Base-by-base conservation (phyloP, 64 coral and sea anemone genomes). In the Pocillopora damicornis region DNA sequence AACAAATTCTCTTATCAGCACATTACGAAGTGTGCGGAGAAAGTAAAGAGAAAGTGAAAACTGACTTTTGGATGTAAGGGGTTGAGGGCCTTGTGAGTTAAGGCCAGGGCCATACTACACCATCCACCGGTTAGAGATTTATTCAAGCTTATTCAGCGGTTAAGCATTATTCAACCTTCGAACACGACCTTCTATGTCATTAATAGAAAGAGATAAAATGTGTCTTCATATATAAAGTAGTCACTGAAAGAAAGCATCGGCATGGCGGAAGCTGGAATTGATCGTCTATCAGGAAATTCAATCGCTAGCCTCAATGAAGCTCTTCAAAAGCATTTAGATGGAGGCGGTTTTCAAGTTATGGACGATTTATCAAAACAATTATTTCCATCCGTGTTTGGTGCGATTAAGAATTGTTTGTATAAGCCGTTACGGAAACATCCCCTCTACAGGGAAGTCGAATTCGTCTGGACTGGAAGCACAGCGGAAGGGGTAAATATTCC, bases 401-500 rank as follows among this genome's bases (percentile, higher is more conserved):
- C 89, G 17, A 63, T 91, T 7, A 77, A 91, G 22, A 91, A 91
- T 22, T 91, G 89, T 85, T 58, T 91, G 73, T 85, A 83, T 79
- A 91, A 91, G 56, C 89, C 89, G 23, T 81, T 91, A 34, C 34
- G 72, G 11, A 91, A 77, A 45, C 89, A 91, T 60, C 89, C 89
- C 5, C 59, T 81, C 57, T 91, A 91, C 11, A 18, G 76, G 35
- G 83, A 84, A 56, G 62, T 91, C 17, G 89, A 91, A 35, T 76
- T 91, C 65, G 5, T 91, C 22, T 90, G 88, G 88, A 90, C 66
- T 18, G 88, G 88, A 37, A 91, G 89, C 84, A 91, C 89, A 1
- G 89, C 89, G 2, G 89, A 91, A 42, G 80, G 80, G 0, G 89
- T 91, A 34, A 91, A 91, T 84, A 91, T 91, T 77, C 89, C 89